Evolutionary conservation across 2,113 vertebrate species (phyloP).

Genomic region (Corapipo altera): DNA sequence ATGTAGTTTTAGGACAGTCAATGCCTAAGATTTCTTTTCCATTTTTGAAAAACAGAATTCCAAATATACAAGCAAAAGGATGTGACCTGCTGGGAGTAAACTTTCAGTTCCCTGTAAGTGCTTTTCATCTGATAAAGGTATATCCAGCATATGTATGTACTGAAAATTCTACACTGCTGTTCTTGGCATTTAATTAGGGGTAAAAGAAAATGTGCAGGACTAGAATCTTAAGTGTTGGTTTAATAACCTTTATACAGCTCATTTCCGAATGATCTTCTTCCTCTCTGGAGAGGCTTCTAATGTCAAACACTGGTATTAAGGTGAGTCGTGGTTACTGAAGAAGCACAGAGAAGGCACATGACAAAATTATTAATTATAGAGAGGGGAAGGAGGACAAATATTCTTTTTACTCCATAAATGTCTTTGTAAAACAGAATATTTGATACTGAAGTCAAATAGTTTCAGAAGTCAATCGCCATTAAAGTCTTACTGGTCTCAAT

Average conservation of each 20-base stretch:
- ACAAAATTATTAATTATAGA: conserved; percentile 69
- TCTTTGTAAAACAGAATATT: neutral
- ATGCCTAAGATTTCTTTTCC: neutral
- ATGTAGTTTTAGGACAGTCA: neutral
- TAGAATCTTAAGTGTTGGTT: conserved; percentile 77
- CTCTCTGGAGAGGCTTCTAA: conserved; percentile 73
- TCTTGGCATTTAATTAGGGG: conserved; percentile 74
- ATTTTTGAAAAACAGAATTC: neutral
- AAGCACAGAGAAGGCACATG: conserved; percentile 58
- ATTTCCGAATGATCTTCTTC: conserved; percentile 76
- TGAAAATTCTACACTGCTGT: conserved; percentile 32
- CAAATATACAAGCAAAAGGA: neutral
- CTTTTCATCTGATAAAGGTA: neutral
- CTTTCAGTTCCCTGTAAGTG: neutral
- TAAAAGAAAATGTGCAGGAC: conserved; percentile 68
- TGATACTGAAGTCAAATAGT: conserved; percentile 17
- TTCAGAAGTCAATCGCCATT: neutral
- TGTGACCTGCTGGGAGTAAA: neutral
- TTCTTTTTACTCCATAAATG: neutral
- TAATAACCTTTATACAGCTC: conserved; percentile 77
- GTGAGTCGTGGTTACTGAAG: conserved; percentile 64
- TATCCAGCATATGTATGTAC: neutral
- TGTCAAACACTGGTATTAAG: conserved; percentile 76
- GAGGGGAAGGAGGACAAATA: neutral
- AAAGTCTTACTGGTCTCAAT: neutral